phyloP scores from a whole-genome alignment of 2,113 vertebrate genomes.

The Seriola aureovittata region DNA sequence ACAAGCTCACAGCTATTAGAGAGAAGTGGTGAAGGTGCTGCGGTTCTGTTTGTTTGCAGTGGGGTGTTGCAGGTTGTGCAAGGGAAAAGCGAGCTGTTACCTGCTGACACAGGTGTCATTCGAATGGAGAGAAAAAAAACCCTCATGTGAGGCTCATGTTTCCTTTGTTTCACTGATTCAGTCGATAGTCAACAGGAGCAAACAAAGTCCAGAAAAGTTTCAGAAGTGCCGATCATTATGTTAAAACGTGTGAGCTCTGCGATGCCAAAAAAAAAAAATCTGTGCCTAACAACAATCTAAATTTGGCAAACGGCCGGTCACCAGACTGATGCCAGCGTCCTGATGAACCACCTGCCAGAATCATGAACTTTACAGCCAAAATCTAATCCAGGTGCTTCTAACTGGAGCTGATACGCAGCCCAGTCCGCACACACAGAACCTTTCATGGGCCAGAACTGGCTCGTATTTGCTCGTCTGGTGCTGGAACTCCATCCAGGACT shows the following conservation, averaged over 20 bases:
- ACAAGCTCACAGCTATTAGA: too few relatives aligned
- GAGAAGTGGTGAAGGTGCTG: not conserved
- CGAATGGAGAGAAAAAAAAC: not conserved
- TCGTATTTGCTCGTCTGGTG: not conserved
- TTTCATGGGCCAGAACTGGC: not conserved
- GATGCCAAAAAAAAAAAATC: slow-evolving; percentile 1
- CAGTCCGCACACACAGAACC: not conserved
- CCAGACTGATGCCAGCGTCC: slow-evolving; percentile 8
- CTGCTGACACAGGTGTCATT: not conserved
- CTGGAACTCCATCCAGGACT: not conserved
- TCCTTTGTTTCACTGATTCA: not conserved
- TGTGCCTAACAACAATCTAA: not conserved
- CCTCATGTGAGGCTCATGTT: not conserved
- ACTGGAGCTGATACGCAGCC: not conserved
- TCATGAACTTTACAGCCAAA: not conserved
- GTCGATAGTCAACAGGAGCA: not conserved
- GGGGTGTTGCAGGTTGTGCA: not conserved
- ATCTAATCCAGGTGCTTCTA: slow-evolving; percentile 30
- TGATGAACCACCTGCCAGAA: slow-evolving; percentile 37
- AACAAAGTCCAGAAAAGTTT: slow-evolving; percentile 8
- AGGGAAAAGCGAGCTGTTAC: not conserved
- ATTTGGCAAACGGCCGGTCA: not conserved
- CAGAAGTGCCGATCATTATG: not conserved
- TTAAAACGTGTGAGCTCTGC: not conserved
- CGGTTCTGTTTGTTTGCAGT: too few relatives aligned